Evolutionary conservation across 2,888 invertebrate species (phyloP), one percentile per base, ranked within the genome.

Genomic region (Sminthurides aquaticus): DNA sequence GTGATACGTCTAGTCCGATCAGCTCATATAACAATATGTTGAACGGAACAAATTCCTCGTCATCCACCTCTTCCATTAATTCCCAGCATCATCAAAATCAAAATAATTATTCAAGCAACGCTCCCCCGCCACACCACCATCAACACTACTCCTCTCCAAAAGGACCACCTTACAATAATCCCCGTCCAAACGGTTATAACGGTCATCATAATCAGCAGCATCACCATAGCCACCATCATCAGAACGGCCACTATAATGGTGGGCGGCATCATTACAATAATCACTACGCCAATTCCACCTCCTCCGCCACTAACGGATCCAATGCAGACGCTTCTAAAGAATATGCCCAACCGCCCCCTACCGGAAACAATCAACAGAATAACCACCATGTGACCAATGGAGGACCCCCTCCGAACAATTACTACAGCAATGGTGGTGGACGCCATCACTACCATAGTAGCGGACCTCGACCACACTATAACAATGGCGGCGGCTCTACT

Each of bases 141-240:
- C 20, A 18, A 22, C 15, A 22, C 15, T 18, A 55, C 20, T 55
- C 22, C 15, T 22, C 55, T 24, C 25, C 25, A 22, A 55, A 55
- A 56, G 3, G 25, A 1, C 22, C 28, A 5, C 26, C 56, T 26
- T 24, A 3, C 15, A n/a, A 56, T 15, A 3, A 56, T 24, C 56
- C 22, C 27, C 56, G 27, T 25, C 56, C 56, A 3, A 24, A 20
- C 20, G 43, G 43, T 43, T 34, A 58, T 49, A 11, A n/a, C n/a
- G 28, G 28, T 62, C 57, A 62, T 34, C 58, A 56, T 61, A 64
- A 64, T 59, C 67, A 69, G 57, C 58, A 70, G 59, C 11, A 48
- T 25, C 25, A 58, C 34, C 64, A 59, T 60, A 54, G 49, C 48
- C 25, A 43, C 57, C 55, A 65, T 20, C 49, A 66, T 22, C 49